A percentile compares a stretch with the other conserved stretches of the same genome.
Evolutionary conservation across 2,113 vertebrate genomes (phyloP).

Genomic region (Archocentrus centrarchus): DNA sequence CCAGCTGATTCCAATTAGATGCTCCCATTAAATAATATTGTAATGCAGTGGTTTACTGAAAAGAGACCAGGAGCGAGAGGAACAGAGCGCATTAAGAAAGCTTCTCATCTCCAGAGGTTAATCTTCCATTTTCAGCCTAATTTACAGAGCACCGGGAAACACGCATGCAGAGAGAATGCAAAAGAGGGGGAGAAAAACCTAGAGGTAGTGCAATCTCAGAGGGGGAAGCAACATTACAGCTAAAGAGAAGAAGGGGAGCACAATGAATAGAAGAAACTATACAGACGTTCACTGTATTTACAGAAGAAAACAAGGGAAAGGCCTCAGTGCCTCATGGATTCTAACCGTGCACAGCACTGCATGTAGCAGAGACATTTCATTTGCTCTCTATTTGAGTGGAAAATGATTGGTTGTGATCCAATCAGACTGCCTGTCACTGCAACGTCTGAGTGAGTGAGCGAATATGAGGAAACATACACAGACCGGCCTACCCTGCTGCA

Average conservation of each 20-base stretch:
- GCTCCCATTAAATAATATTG: slow-evolving; percentile 63
- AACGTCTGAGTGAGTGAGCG: slow-evolving; percentile 38
- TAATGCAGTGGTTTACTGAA: slow-evolving; percentile 50
- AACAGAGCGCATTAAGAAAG: slow-evolving; percentile 57
- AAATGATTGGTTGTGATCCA: slow-evolving; percentile 69
- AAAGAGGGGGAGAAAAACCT: slow-evolving; percentile 30
- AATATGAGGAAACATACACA: slow-evolving; percentile 48
- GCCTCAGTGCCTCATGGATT: slow-evolving; percentile 31
- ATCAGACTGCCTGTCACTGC: slow-evolving; percentile 66
- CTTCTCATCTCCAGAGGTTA: slow-evolving; percentile 66
- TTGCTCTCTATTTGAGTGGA: slow-evolving; percentile 72
- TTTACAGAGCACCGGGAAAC: slow-evolving; percentile 69
- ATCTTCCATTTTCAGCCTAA: slow-evolving; percentile 73
- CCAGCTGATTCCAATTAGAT: slow-evolving; percentile 74
- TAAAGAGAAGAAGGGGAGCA: slow-evolving; percentile 1
- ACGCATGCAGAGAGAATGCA: slow-evolving; percentile 45
- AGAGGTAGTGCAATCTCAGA: not conserved
- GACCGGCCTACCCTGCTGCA: slow-evolving; percentile 43
- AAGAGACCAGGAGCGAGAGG: slow-evolving; percentile 42
- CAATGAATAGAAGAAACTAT: not conserved
- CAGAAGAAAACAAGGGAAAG: not conserved
- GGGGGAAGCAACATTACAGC: slow-evolving; percentile 13
- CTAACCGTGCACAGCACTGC: slow-evolving; percentile 43
- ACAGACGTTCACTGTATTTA: not conserved
- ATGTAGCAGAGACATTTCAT: slow-evolving; percentile 61